Evolutionary conservation across 2,113 vertebrate species (phyloP).

Genomic region (Boulengeromyrus knoepffleri): DNA sequence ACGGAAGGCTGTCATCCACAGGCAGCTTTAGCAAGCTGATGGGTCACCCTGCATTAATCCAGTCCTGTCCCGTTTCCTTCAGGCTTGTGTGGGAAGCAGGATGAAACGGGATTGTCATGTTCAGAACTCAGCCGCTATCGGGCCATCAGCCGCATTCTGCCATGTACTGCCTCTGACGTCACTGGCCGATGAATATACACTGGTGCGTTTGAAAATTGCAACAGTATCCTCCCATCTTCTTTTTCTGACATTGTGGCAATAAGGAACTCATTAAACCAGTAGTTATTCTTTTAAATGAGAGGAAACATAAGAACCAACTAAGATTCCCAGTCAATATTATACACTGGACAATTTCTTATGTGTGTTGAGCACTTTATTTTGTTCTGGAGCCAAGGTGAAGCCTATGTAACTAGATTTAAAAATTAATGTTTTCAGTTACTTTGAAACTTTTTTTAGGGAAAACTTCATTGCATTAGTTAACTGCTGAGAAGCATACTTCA

Average conservation of each 20-base stretch:
- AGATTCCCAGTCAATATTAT: neutral
- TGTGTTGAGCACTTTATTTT: neutral
- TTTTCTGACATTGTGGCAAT: neutral
- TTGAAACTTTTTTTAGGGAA: neutral
- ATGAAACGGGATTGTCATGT: neutral
- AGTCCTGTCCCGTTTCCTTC: neutral
- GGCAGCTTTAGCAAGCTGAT: neutral
- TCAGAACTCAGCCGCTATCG: neutral
- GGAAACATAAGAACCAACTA: neutral
- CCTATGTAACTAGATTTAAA: neutral
- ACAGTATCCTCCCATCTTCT: neutral
- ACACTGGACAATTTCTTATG: neutral
- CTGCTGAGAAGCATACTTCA: conserved; percentile 2
- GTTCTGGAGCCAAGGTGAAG: neutral
- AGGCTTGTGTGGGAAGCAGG: neutral
- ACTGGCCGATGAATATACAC: neutral
- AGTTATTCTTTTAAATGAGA: neutral
- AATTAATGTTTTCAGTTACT: neutral
- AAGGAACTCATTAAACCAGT: neutral
- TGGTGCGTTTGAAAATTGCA: neutral
- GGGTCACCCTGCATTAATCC: neutral
- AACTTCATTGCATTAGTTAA: conserved; percentile 11
- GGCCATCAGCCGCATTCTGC: neutral
- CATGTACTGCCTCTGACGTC: neutral
- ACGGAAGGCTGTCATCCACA: neutral